Percentiles rank a stretch among this genome's conserved stretches.
Conservation (phyloP, 2,888 invertebrate species). For the Harpagoxenus sublaevis region DNA sequence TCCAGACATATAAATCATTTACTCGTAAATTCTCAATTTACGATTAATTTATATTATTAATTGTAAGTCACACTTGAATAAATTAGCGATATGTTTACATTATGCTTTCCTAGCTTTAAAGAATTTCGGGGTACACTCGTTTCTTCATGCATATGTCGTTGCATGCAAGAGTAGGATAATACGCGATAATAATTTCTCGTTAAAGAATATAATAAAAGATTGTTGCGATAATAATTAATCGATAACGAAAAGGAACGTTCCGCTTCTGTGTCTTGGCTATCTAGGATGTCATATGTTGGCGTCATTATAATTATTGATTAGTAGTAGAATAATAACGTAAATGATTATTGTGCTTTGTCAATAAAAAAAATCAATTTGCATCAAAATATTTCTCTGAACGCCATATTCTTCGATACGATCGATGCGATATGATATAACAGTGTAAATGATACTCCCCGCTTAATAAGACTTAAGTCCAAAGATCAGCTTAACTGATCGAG, state of each 20-base stretch:
- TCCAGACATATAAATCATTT: background rate
- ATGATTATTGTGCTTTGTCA: slow-evolving; percentile 5
- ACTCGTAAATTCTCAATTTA: background rate
- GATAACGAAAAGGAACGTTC: background rate
- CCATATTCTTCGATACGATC: slow-evolving; percentile 44
- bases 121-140: background rate
- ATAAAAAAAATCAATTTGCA: slow-evolving; percentile 2
- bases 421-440: slow-evolving; percentile 22
- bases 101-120: background rate
- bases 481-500: slow-evolving; percentile 32
- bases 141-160: background rate
- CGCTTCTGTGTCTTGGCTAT: slow-evolving; percentile 25
- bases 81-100: background rate
- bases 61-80: background rate
- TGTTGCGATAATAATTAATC: slow-evolving; percentile 16
- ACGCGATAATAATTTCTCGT: slow-evolving; percentile 16
- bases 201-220: background rate
- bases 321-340: slow-evolving; percentile 10
- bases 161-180: background rate
- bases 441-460: slow-evolving; percentile 2
- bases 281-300: slow-evolving; percentile 25
- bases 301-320: slow-evolving; percentile 13
- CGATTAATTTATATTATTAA: slow-evolving; percentile 24
- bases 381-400: slow-evolving; percentile 53
- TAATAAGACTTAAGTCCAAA: slow-evolving; percentile 23